Conservation (phyloP, 2,888 invertebrate species). For the Microchrysa polita region DNA sequence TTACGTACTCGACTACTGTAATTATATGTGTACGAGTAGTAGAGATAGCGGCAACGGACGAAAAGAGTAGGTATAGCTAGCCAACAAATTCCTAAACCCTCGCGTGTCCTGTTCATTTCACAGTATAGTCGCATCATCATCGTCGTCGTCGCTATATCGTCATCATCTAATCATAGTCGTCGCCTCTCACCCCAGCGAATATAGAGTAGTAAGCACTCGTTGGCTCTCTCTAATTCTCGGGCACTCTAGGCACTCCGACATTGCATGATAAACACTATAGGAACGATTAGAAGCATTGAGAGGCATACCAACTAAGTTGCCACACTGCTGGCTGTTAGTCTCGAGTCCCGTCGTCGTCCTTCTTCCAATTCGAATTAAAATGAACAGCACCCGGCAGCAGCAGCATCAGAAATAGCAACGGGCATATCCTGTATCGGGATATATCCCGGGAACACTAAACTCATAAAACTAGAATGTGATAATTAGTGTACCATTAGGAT, state of each 20-base stretch:
- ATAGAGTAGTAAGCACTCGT: too few species aligned
- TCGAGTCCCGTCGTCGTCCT: neutral
- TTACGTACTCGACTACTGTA: constrained; percentile 39
- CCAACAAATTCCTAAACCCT: too few species aligned
- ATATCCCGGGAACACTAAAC: constrained; percentile 44
- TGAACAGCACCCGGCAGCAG: neutral
- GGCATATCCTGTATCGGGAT: constrained; percentile 22
- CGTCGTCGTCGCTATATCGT: too few species aligned
- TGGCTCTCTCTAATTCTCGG: neutral
- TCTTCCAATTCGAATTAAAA: constrained; percentile 27
- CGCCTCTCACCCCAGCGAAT: neutral
- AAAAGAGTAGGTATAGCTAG: neutral
- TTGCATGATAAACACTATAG: constrained; percentile 12
- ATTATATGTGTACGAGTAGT: constrained; percentile 29
- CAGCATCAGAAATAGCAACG: constrained; percentile 9
- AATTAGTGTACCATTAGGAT: constrained; percentile 51
- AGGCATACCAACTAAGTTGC: constrained; percentile 39
- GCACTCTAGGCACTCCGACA: neutral
- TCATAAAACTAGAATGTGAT: constrained; percentile 52
- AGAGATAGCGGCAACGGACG: too few species aligned
- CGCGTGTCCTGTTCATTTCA: too few species aligned
- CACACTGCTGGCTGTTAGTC: too few species aligned
- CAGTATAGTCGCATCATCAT: too few species aligned
- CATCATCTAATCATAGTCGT: neutral
- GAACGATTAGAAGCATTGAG: constrained; percentile 32